Evolutionary conservation across 2,113 vertebrate species (phyloP).

Genomic region (Heloderma charlesbogerti): DNA sequence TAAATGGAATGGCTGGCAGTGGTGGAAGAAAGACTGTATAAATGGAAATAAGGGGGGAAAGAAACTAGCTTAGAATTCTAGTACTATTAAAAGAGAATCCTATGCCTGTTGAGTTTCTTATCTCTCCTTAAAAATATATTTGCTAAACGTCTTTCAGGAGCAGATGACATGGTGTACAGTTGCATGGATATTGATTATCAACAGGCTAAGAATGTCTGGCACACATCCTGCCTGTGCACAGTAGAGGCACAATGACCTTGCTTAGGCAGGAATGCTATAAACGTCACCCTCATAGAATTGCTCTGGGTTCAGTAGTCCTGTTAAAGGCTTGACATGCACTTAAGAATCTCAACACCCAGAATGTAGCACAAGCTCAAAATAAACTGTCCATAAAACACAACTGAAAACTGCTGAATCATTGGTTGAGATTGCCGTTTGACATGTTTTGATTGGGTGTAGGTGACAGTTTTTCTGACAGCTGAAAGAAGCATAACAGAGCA

Average conservation of each 20-base stretch:
- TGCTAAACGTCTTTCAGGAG: neutral
- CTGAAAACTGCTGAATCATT: neutral
- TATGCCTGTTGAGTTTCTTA: neutral
- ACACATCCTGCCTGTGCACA: neutral
- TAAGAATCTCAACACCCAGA: neutral
- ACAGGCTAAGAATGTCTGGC: neutral
- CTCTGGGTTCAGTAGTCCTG: neutral
- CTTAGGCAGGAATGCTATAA: neutral
- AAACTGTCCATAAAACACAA: neutral
- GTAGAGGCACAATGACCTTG: slow-evolving; percentile 8
- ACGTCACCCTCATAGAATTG: neutral
- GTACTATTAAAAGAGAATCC: neutral
- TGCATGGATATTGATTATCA: slow-evolving; percentile 6
- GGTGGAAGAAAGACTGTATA: neutral
- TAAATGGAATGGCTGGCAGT: neutral
- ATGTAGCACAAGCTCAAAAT: neutral
- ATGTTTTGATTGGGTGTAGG: neutral
- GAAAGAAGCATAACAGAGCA: neutral
- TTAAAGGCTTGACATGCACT: neutral
- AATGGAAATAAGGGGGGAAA: neutral
- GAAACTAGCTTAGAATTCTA: neutral
- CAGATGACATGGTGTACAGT: neutral
- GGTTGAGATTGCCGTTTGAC: neutral
- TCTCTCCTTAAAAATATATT: neutral
- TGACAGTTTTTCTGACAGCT: neutral